Evolutionary conservation across 2,888 invertebrate species (phyloP), one percentile per base, ranked within the genome.

Genomic region (Sinopyrophorus schimmeli): DNA sequence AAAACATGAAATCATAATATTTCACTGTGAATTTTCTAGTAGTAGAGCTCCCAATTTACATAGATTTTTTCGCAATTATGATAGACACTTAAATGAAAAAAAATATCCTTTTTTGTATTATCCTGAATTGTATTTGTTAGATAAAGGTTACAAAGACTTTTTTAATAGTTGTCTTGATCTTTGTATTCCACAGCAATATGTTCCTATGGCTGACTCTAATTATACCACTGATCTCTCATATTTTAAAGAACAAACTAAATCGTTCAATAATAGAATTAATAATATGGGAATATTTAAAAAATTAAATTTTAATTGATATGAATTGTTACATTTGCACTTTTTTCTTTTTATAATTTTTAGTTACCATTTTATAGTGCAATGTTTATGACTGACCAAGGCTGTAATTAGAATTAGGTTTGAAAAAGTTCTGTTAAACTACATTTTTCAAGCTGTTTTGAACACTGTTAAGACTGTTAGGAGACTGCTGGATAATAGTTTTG

Each of bases 21-120:
- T 99, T 75, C 98, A 99, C 72, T 99, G 99, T 75, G 98, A 99
- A 74, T 99, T 96, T 77, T 96, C 96, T 0, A 87, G 92, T 42
- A 92, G 97, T 75, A 80, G 98, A 41, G 98, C 95, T 1, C 98
- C 98, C 0, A 89, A 86, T 62, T 76, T 98, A 86, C 88, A 84
- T 24, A 84, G 94, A 2, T 90, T 84, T 71, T 76, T 97, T 40
- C 83, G 97, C 3, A 85, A 86, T 34, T 75, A 83, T 14, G 97
- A 99, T 73, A 81, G 97, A 0, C 82, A 82, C n/a, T 75, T 80
- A 26, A 92, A 97, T 74, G 82, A 81, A 51, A 84, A 86, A 37
- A 78, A 80, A 53, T 97, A 96, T 73, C 98, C 98, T 0, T 76
- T 81, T 0, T 77, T 98, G 0, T 78, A 88, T 67, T 94, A 90